phyloP scores from a whole-genome alignment of 1,140 invertebrate species.

The Scaptodrosophila lebanonensis region DNA sequence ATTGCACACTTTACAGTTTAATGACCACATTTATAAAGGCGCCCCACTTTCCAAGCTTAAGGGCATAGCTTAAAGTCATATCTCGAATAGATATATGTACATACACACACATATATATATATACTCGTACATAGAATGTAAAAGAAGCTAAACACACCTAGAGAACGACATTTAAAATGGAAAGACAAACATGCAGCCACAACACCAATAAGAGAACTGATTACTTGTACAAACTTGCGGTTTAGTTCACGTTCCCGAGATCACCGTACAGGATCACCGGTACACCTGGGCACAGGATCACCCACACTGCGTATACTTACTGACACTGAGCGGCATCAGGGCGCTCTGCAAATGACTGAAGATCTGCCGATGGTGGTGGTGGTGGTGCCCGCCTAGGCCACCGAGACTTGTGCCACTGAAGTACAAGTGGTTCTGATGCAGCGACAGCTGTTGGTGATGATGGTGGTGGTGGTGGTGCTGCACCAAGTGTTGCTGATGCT shows the following conservation, averaged over 20 bases:
- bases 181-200: conserved; percentile 36
- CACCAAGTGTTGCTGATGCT: conserved; percentile 36
- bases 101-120: not conserved
- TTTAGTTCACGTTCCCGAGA: no score
- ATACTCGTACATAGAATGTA: conserved; percentile 11
- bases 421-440: conserved; percentile 75
- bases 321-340: conserved; percentile 71
- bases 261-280: no score
- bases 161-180: conserved; percentile 12
- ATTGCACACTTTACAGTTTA: no score
- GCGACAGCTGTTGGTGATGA: conserved; percentile 70
- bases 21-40: no score
- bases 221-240: conserved; percentile 17
- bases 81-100: conserved; percentile 1
- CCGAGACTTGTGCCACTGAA: conserved; percentile 61
- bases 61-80: no score
- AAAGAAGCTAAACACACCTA: no score
- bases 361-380: conserved; percentile 72
- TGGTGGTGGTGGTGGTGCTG: conserved; percentile 69
- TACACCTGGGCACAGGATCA: not conserved
- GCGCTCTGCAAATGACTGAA: conserved; percentile 75
- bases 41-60: no score
- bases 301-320: conserved; percentile 61
- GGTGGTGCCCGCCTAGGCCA: conserved; percentile 44
- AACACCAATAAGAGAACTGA: conserved; percentile 31